Evolutionary conservation across 2,113 vertebrate species (phyloP).

Genomic region (Phainopepla nitens): DNA sequence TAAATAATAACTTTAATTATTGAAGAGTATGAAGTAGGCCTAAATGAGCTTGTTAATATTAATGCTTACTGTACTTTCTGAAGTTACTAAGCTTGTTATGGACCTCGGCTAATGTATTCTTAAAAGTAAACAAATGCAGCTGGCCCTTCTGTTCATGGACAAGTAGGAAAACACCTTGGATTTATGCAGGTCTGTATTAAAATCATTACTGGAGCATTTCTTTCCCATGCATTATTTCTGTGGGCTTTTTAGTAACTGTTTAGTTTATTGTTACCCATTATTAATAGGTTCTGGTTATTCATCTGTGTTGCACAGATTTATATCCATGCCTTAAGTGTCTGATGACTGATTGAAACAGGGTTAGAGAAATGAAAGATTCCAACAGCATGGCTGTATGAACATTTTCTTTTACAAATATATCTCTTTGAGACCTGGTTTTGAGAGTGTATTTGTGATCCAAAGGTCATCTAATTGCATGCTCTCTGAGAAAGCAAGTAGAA

Average conservation of each 20-base stretch:
- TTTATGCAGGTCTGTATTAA: not conserved
- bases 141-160: not conserved
- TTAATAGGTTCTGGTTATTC: not conserved
- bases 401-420: not conserved
- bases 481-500: not conserved
- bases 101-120: not conserved
- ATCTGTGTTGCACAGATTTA: not conserved
- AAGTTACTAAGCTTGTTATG: not conserved
- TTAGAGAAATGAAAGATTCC: not conserved
- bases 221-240: not conserved
- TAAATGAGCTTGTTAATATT: conserved; percentile 7
- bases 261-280: not conserved
- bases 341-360: not conserved
- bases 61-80: not conserved
- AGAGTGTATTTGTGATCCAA: not conserved
- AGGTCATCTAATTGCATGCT: not conserved
- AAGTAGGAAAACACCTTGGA: not conserved
- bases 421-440: not conserved
- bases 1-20: not conserved
- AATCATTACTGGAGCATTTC: not conserved
- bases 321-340: not conserved
- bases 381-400: not conserved
- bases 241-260: not conserved
- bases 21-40: not conserved
- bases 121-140: not conserved